Base-by-base conservation (phyloP, 2,888 invertebrate species). In the Tipula lateralis region DNA sequence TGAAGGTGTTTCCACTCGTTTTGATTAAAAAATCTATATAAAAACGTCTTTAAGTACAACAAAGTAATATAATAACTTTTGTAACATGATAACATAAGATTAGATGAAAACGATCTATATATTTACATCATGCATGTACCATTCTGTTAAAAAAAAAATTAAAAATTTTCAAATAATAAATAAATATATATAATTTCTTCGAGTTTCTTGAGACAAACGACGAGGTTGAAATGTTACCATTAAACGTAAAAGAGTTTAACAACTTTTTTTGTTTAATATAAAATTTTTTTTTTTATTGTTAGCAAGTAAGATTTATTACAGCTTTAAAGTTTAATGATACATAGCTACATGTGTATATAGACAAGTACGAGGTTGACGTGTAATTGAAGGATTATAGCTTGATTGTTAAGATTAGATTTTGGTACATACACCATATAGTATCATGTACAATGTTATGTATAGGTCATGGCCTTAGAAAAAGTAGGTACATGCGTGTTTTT, bases 111-210 rank as follows among this genome's bases (percentile, higher is more conserved):
- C 24, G 66, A 66, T 66, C 66, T 66, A 24, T 66, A n/a, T n/a
- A 66, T 66, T 66, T 66, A 19, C 66, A 66, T 66, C 66, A 66
- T 66, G 66, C 66, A 66, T 66, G 66, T 66, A 66, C 66, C 66
- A 66, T 66, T 24, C 2, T 66, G 66, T 66, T 66, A 66, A 44
- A 44, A 44, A 3, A 44, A 44, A 44, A 44, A 44, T 1, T 36
- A 36, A 36, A 36, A 50, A 50, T 3, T 39, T 39, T 39, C 9
- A 39, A 39, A 39, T 39, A 12, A 6, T 50, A n/a, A 50, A 50
- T 50, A 50, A 50, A 50, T 50, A 66, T 24, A 66, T 66, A 66
- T 24, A 24, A 66, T 24, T 66, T 66, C 66, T 24, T 66, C 66
- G 24, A 66, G 66, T 9, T 66, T 66, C 24, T 19, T 24, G 24